phyloP scores from a whole-genome alignment of 2,113 vertebrate genomes.

The Terrapene triunguis region DNA sequence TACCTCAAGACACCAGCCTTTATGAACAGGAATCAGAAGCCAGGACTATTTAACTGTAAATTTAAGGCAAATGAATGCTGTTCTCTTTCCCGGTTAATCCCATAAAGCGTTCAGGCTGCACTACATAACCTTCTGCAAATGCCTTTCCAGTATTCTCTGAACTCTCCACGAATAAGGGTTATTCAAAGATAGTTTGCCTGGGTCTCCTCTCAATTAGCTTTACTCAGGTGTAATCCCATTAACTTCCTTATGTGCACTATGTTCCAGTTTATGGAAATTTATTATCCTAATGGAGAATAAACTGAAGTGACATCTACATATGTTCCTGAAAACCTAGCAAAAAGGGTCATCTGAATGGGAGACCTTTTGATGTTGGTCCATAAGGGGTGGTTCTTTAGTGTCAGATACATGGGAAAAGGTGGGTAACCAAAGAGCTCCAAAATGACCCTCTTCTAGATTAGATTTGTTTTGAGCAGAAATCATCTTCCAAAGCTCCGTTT shows the following conservation, averaged over 20 bases:
- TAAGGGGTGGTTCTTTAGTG: background rate
- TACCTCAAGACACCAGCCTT: rapidly evolving
- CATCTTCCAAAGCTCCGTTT: background rate
- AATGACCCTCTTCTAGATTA: background rate
- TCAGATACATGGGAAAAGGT: background rate
- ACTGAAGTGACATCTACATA: rapidly evolving
- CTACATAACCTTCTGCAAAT: background rate
- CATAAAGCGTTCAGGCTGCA: background rate
- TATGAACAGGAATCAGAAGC: background rate
- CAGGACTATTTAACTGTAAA: background rate
- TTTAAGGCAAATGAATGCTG: background rate
- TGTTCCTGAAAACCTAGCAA: rapidly evolving
- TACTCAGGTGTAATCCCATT: rapidly evolving
- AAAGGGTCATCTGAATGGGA: background rate
- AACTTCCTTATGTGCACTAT: background rate
- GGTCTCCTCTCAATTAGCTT: background rate
- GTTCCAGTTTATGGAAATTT: background rate
- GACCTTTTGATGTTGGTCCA: rapidly evolving
- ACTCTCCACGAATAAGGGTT: background rate
- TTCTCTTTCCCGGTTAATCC: background rate
- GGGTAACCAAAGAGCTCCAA: background rate
- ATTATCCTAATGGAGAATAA: background rate
- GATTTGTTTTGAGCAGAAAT: background rate
- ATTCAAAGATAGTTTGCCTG: background rate
- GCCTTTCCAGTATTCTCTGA: background rate